These are phyloP conservation scores for Andrena fulva DNA, from an alignment of 2,888 invertebrate species.

Conservation along the genomic window DNA sequence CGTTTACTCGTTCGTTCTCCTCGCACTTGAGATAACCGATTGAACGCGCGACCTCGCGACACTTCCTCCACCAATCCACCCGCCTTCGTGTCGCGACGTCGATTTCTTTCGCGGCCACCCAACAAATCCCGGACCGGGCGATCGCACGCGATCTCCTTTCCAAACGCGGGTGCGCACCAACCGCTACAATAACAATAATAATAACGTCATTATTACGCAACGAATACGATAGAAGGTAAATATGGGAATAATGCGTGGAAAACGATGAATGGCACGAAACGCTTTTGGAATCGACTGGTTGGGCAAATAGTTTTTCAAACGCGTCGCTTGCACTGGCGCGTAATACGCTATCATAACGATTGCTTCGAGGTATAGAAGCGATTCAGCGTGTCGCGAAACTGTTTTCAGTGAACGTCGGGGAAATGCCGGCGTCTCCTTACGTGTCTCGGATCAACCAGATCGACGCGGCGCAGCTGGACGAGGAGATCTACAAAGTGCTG, in stretches of 20 bases:
- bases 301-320: too few relatives aligned
- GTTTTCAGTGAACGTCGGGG: constrained; percentile 8
- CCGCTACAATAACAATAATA: neutral
- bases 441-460: constrained; percentile 86
- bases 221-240: neutral
- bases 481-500: constrained; percentile 91
- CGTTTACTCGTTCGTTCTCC: neutral
- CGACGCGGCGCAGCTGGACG: constrained; percentile 93
- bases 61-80: neutral
- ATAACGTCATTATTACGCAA: neutral
- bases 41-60: too few relatives aligned
- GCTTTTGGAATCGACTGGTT: too few relatives aligned
- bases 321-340: too few relatives aligned
- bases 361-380: too few relatives aligned
- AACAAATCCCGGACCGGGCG: neutral
- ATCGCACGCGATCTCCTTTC: neutral
- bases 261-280: neutral
- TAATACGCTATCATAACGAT: too few relatives aligned
- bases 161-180: neutral
- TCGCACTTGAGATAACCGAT: too few relatives aligned
- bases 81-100: neutral
- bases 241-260: neutral
- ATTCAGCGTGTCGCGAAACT: neutral
- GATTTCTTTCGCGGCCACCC: neutral
- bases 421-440: constrained; percentile 75